Conservation (phyloP, 1,140 invertebrate genomes). For the Tetraneura akinire region DNA sequence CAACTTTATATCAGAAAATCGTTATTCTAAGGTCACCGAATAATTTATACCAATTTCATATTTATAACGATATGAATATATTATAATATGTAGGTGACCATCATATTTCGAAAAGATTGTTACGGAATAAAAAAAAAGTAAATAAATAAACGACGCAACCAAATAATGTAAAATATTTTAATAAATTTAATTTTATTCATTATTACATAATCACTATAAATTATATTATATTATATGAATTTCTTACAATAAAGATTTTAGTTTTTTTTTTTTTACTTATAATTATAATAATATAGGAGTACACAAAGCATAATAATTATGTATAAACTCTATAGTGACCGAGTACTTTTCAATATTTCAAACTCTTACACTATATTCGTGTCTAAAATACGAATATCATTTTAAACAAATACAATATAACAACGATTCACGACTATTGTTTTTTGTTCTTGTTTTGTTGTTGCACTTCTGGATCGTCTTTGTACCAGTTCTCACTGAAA, state of each 20-base stretch:
- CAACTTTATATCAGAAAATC: too few species aligned
- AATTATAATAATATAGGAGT: neutral
- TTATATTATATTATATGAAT: neutral
- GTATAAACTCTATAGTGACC: neutral
- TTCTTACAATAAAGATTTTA: slow-evolving; percentile 12
- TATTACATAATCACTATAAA: slow-evolving; percentile 8
- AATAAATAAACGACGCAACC: neutral
- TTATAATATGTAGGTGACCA: neutral
- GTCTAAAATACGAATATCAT: neutral
- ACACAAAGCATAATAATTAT: neutral
- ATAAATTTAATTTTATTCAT: slow-evolving; percentile 26
- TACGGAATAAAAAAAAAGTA: neutral
- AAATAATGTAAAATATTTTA: neutral
- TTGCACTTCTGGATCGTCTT: slow-evolving; percentile 63
- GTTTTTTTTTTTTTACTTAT: slow-evolving; percentile 13
- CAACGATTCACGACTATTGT: slow-evolving; percentile 9
- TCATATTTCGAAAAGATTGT: slow-evolving; percentile 10
- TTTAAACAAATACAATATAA: neutral
- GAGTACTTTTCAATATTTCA: neutral
- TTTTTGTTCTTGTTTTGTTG: slow-evolving; percentile 49
- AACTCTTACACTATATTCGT: too few species aligned
- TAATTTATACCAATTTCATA: too few species aligned
- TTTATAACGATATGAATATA: too few species aligned
- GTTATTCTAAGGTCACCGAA: too few species aligned
- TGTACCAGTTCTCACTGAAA: slow-evolving; percentile 84